These are phyloP conservation scores for Oreotragus oreotragus DNA, from an alignment of 2,113 vertebrate genomes.

Conservation along the genomic window DNA sequence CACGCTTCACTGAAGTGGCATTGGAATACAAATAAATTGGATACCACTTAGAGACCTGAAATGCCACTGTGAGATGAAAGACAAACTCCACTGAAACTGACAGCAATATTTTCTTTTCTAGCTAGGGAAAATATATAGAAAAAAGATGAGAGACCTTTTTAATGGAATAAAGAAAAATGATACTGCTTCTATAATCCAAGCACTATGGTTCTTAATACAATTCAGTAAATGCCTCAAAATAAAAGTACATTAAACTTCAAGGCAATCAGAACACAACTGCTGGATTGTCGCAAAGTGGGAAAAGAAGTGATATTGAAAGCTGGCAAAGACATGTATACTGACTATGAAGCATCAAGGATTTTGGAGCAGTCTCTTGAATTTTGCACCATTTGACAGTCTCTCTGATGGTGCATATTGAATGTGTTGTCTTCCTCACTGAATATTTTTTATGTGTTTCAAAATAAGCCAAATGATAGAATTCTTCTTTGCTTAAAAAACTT, in stretches of 20 bases:
- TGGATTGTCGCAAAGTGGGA: conserved; percentile 17
- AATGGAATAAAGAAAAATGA: conserved; percentile 68
- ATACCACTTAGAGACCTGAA: conserved; percentile 72
- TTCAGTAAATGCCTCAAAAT: conserved; percentile 66
- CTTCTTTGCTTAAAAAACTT: conserved; percentile 60
- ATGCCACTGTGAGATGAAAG: conserved; percentile 75
- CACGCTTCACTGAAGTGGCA: conserved; percentile 64
- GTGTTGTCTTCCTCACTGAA: conserved; percentile 4
- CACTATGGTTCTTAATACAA: conserved; percentile 48
- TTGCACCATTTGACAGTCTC: background rate
- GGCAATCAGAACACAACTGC: background rate
- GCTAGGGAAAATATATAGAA: conserved; percentile 61
- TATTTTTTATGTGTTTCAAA: conserved; percentile 59
- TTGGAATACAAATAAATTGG: conserved; percentile 77
- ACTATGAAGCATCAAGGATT: background rate
- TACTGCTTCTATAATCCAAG: conserved; percentile 40
- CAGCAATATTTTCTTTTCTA: conserved; percentile 74
- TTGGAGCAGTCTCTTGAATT: too few species aligned
- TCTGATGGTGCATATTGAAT: background rate
- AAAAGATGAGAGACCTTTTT: conserved; percentile 62
- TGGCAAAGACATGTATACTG: conserved; percentile 4
- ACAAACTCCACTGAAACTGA: conserved; percentile 69
- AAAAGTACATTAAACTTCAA: conserved; percentile 41
- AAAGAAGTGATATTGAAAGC: background rate
- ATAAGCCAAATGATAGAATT: conserved; percentile 58